Evolutionary conservation across 2,113 vertebrate genomes (phyloP), one percentile per base, ranked within the genome.

Genomic region (Gasterosteus aculeatus): DNA sequence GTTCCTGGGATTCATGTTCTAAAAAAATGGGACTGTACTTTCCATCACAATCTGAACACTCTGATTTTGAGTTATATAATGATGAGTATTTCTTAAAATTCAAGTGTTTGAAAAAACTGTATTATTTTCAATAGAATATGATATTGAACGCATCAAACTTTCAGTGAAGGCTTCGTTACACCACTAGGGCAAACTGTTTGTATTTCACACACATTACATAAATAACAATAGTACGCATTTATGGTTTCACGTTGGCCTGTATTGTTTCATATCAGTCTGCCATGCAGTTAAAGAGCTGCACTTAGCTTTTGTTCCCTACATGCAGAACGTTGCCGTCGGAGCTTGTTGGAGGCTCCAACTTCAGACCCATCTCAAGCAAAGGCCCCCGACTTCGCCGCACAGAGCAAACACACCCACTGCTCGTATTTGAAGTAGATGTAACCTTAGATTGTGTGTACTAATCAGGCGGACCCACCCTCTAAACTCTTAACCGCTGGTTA

Each of bases 401-500:
- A 51, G 69, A 72, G 38, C 61, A 78, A 83, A 78, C 59, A 81
- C 72, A 78, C 69, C 80, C 76, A 78, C n/a, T 11, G 60, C 59
- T 81, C 3, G 51, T 85, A 64, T 69, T 83, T 83, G 77, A 81
- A 77, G 73, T 71, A 78, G 57, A 76, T 78, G 79, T 75, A 89
- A 78, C 80, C 42, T 75, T 77, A 81, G 61, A 59, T 68, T 84
- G 85, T 84, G 66, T 86, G 72, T 72, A 76, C 39, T 75, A 75
- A 63, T 69, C 46, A 76, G 51, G 51, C 35, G 6, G 76, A 80
- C 69, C 65, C 75, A 80, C 78, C 59, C 39, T 80, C 75, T 83
- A 67, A 64, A 72, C 15, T 26, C 82, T 87, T 82, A 42, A 82
- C 85, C 67, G 75, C 73, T 78, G 80, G 85, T 89, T 86, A 89